Evolutionary conservation across 2,113 vertebrate species (phyloP).

Genomic region (Hiodon tergisus): DNA sequence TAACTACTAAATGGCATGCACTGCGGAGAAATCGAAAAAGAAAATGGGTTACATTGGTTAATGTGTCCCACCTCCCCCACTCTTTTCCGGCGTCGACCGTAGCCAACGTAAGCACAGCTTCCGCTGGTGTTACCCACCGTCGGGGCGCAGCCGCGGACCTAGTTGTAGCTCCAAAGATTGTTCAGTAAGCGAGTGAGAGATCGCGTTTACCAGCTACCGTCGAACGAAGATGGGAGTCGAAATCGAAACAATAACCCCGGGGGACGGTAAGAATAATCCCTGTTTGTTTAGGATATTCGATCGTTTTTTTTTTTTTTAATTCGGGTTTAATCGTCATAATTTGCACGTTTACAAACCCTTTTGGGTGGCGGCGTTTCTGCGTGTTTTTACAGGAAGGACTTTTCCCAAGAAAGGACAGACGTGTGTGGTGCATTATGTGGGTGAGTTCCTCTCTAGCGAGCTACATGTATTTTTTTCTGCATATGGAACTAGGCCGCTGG

Average conservation of each 20-base stretch:
- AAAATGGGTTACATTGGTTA: background rate
- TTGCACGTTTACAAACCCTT: background rate
- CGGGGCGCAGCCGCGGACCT: conserved; percentile 27
- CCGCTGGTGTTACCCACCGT: background rate
- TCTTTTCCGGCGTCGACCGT: background rate
- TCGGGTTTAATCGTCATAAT: background rate
- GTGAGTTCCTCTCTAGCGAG: conserved; percentile 58
- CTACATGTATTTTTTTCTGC: no score
- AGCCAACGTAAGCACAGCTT: background rate
- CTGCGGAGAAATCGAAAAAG: background rate
- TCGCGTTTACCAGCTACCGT: background rate
- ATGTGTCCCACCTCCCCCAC: background rate
- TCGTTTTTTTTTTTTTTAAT: background rate
- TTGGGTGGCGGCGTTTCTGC: background rate
- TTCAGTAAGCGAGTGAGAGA: conserved; percentile 12
- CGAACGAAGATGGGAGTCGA: conserved; percentile 74
- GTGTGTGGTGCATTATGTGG: conserved; percentile 85
- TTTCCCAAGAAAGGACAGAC: conserved; percentile 87
- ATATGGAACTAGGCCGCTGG: background rate
- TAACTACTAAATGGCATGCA: background rate
- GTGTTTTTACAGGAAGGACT: conserved; percentile 67
- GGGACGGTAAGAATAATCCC: conserved; percentile 68
- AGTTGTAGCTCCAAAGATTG: background rate
- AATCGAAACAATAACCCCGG: conserved; percentile 76
- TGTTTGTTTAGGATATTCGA: background rate